Evolutionary conservation across 2,888 invertebrate species (phyloP).

Genomic region (Exocentrus adspersus): DNA sequence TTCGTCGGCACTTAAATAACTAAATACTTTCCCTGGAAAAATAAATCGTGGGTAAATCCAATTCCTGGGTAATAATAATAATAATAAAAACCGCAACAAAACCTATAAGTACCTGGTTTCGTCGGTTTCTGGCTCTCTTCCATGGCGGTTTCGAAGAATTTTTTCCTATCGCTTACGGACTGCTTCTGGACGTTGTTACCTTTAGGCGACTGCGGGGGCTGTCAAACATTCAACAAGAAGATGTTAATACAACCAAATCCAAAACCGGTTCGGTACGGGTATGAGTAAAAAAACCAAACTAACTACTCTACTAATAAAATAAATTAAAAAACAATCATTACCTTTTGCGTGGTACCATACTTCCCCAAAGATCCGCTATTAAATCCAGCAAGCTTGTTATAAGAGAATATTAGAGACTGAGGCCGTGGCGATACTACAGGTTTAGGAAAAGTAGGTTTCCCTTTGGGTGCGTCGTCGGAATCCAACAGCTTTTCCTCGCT

Average conservation of each 20-base stretch:
- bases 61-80: too few relatives aligned
- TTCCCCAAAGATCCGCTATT: conserved; percentile 39
- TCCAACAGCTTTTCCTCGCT: conserved; percentile 48
- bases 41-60: too few relatives aligned
- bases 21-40: conserved; percentile 86
- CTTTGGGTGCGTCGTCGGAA: conserved; percentile 24
- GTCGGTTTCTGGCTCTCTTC: conserved; percentile 89
- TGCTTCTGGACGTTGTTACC: conserved; percentile 81
- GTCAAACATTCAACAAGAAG: conserved; percentile 27
- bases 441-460: conserved; percentile 18
- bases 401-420: conserved; percentile 44
- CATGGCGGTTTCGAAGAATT: conserved; percentile 96
- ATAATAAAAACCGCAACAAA: neutral
- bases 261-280: too few relatives aligned
- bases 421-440: conserved; percentile 42
- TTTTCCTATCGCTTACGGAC: conserved; percentile 92
- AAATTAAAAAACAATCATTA: conserved; percentile 36
- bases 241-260: too few relatives aligned
- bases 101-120: conserved; percentile 75
- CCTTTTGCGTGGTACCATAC: conserved; percentile 42
- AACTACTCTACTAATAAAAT: neutral
- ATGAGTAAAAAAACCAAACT: too few relatives aligned
- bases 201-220: conserved; percentile 74
- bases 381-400: conserved; percentile 46
- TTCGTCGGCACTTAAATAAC: conserved; percentile 93